Evolutionary conservation across 2,113 vertebrate species (phyloP).

Genomic region (Chloebia gouldiae): DNA sequence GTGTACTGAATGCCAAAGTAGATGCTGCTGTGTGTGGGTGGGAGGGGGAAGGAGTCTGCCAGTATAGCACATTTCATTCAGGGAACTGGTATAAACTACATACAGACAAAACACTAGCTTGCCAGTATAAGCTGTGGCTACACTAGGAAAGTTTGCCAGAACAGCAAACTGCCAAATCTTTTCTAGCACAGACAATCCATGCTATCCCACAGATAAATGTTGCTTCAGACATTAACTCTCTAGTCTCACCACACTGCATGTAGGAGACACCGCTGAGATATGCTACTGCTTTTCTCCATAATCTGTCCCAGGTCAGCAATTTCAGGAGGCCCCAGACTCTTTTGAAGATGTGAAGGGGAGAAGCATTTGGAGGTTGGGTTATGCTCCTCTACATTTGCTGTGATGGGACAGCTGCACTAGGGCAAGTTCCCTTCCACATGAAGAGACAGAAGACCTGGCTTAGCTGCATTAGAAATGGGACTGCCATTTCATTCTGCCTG

Average conservation of each 20-base stretch:
- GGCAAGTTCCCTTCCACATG: neutral
- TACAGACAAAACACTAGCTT: constrained; percentile 65
- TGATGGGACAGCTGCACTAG: neutral
- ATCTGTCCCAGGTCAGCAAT: neutral
- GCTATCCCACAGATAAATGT: constrained; percentile 53
- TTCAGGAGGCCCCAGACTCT: neutral
- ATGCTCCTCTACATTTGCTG: neutral
- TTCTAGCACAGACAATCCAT: constrained; percentile 48
- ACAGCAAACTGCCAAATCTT: constrained; percentile 55
- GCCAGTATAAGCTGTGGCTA: constrained; percentile 68
- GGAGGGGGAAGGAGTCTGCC: constrained; percentile 43
- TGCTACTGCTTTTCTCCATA: neutral
- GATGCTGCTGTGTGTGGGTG: constrained; percentile 53
- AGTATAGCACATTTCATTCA: constrained; percentile 59
- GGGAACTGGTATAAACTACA: constrained; percentile 64
- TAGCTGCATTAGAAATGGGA: neutral
- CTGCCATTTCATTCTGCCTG: neutral
- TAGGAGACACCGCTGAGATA: neutral
- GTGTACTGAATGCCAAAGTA: constrained; percentile 23
- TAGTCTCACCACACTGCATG: neutral
- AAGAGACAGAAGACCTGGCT: neutral
- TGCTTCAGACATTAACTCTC: constrained; percentile 49
- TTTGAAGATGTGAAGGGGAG: neutral
- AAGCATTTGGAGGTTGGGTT: neutral
- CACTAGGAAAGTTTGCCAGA: constrained; percentile 46